A percentile compares a stretch with the other conserved stretches of the same genome.
These are phyloP conservation scores for Andricus grossulariae DNA, from an alignment of 1,140 invertebrate species.

Conservation along the genomic window DNA sequence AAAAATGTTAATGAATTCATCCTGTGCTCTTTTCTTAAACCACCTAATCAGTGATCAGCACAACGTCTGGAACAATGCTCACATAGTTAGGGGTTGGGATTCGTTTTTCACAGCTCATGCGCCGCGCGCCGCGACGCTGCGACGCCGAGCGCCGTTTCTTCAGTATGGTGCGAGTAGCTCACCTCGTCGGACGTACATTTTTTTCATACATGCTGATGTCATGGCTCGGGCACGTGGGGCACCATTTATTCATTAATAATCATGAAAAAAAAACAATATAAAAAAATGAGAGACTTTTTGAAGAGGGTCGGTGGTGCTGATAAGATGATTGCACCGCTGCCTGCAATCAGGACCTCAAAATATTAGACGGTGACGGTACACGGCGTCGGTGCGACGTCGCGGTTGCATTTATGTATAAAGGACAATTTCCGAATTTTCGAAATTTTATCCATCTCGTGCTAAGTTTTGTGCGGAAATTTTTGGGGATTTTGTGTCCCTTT, in stretches of 20 bases:
- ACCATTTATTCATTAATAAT: neutral
- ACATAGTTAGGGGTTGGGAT: neutral
- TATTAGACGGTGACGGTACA: neutral
- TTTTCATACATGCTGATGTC: neutral
- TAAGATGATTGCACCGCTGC: neutral
- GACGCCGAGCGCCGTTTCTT: slow-evolving; percentile 30
- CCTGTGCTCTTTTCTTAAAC: too few species aligned
- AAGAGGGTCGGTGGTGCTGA: neutral
- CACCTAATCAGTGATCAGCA: too few species aligned
- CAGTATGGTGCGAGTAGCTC: slow-evolving; percentile 49
- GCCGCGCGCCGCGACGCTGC: slow-evolving; percentile 32
- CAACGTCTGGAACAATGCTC: too few species aligned
- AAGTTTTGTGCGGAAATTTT: neutral
- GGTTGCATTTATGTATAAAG: neutral
- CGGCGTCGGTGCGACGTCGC: neutral
- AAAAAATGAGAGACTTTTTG: neutral
- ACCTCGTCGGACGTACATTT: slow-evolving; percentile 45
- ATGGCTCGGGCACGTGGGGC: slow-evolving; percentile 7
- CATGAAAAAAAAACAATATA: neutral
- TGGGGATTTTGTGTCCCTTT: neutral
- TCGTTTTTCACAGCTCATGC: slow-evolving; percentile 17
- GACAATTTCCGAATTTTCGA: neutral
- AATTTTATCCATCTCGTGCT: neutral
- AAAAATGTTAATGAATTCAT: too few species aligned
- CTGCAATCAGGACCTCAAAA: neutral